These are phyloP conservation scores for Apamea sordens DNA, from an alignment of 2,888 invertebrate species.

Conservation along the genomic window DNA sequence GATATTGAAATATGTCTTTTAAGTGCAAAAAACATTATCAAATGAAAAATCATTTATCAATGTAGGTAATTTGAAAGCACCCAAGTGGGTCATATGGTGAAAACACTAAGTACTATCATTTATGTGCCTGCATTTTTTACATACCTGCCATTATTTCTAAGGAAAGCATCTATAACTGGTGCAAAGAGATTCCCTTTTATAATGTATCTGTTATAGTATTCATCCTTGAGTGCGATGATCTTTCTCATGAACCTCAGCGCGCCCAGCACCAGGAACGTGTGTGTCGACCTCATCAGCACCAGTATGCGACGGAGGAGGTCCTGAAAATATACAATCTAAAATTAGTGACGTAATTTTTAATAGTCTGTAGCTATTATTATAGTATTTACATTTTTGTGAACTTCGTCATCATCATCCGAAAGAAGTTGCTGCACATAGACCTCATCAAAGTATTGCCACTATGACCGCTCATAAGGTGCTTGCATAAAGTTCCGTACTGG, in stretches of 20 bases:
- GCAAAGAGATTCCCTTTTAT: conserved; percentile 98
- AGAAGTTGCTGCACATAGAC: background rate
- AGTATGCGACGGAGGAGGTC: conserved; percentile 98
- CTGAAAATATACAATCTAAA: conserved; percentile 72
- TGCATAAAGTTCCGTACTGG: background rate
- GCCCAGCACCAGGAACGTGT: conserved; percentile 99
- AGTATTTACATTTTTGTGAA: background rate
- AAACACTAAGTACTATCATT: background rate
- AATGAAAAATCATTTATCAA: background rate
- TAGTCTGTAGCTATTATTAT: no score
- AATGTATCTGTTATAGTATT: conserved; percentile 99
- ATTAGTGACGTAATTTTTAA: background rate
- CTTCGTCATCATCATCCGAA: no score
- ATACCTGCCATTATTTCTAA: conserved; percentile 97
- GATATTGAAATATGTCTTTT: background rate
- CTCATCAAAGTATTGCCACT: background rate
- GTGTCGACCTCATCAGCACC: conserved; percentile 98
- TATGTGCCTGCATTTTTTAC: conserved; percentile 47
- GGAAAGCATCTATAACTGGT: conserved; percentile 98
- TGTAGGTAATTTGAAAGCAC: background rate
- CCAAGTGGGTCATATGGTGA: background rate
- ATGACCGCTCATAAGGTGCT: background rate
- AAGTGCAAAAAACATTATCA: background rate
- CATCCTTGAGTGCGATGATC: conserved; percentile 99
- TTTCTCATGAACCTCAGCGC: conserved; percentile 99